These are phyloP conservation scores for Tigriopus californicus DNA, from an alignment of 2,888 invertebrate genomes.

Conservation along the genomic window DNA sequence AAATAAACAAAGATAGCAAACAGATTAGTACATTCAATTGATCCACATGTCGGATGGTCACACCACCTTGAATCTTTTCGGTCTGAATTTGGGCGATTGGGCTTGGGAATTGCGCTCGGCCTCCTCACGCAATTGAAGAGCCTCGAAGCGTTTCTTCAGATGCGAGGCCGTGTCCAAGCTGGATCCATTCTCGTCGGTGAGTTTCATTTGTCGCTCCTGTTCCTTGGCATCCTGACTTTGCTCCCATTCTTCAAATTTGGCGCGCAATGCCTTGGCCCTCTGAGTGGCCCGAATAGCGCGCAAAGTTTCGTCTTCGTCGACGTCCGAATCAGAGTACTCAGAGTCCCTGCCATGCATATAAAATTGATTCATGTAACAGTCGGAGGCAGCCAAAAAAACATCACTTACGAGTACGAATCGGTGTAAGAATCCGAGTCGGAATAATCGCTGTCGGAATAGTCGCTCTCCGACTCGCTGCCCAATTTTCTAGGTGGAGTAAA, in stretches of 20 bases:
- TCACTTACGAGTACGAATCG: not conserved
- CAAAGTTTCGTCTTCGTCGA: slow-evolving; percentile 30
- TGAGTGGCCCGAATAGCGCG: slow-evolving; percentile 8
- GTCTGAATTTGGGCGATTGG: not conserved
- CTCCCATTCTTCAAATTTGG: slow-evolving; percentile 75
- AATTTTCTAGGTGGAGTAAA: slow-evolving; percentile 55
- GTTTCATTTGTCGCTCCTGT: not conserved
- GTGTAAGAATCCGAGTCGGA: slow-evolving; percentile 26
- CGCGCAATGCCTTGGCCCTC: slow-evolving; percentile 58
- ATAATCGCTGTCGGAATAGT: slow-evolving; percentile 24
- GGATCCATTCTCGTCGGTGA: slow-evolving; percentile 32
- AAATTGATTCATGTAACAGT: not conserved
- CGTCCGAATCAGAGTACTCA: slow-evolving; percentile 27
- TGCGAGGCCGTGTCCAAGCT: slow-evolving; percentile 51
- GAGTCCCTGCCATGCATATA: not conserved
- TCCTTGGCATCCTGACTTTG: slow-evolving; percentile 27
- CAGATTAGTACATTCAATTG: not conserved
- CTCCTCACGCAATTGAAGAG: slow-evolving; percentile 37
- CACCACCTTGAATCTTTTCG: slow-evolving; percentile 12
- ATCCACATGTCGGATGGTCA: not conserved
- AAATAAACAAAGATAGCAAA: no score
- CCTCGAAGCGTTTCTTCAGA: slow-evolving; percentile 68
- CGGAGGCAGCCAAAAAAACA: not conserved
- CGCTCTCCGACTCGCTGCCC: slow-evolving; percentile 22
- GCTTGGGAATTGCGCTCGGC: not conserved